A percentile compares a stretch with the other conserved stretches of the same genome.
These are phyloP conservation scores for Cranoglanis bouderius DNA, from an alignment of 2,113 vertebrate genomes.

Conservation along the genomic window DNA sequence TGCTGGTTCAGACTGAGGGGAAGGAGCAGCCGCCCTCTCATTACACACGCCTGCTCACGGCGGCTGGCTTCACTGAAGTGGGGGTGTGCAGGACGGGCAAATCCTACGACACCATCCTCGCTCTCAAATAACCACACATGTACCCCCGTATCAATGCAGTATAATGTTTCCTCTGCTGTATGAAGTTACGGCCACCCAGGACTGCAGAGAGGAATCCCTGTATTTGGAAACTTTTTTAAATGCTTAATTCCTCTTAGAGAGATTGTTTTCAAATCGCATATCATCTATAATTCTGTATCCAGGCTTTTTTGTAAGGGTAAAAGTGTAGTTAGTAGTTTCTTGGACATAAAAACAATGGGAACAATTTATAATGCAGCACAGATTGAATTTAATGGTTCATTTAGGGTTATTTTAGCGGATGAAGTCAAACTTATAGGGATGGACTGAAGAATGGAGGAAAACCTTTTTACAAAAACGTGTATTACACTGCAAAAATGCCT, in stretches of 20 bases:
- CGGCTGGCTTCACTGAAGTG: conserved; percentile 64
- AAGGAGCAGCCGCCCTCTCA: conserved; percentile 67
- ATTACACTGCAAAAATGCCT: not conserved
- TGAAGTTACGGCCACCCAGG: not conserved
- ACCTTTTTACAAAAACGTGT: not conserved
- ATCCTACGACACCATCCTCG: conserved; percentile 73
- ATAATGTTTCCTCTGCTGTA: not conserved
- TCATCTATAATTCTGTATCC: not conserved
- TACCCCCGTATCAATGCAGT: not conserved
- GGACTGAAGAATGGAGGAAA: not conserved
- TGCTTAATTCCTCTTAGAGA: not conserved
- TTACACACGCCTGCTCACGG: conserved; percentile 64
- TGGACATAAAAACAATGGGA: not conserved
- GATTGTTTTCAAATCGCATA: not conserved
- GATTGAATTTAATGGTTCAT: not conserved
- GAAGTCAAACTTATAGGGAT: not conserved
- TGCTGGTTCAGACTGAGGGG: conserved; percentile 73
- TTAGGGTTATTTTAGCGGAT: not conserved
- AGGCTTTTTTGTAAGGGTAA: not conserved
- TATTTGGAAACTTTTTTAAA: not conserved
- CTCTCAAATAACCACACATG: conserved; percentile 62
- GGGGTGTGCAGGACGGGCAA: conserved; percentile 73
- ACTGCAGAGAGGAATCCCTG: not conserved
- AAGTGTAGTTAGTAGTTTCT: not conserved
- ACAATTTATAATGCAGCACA: not conserved